phyloP scores from a whole-genome alignment of 2,888 invertebrate species.

The Mylabris sibirica region DNA sequence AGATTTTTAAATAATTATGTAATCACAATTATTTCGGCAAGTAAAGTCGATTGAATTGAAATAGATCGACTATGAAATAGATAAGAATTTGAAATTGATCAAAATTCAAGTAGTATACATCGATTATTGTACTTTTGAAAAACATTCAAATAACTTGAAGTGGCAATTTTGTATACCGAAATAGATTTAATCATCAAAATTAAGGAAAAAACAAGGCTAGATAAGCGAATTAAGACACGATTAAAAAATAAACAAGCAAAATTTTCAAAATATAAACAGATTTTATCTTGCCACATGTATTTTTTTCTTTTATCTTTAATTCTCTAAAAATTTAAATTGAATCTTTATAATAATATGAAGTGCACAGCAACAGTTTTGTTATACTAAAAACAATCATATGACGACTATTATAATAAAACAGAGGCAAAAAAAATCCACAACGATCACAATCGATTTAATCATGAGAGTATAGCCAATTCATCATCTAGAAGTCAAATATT shows the following conservation, averaged over 20 bases:
- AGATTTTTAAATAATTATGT: background rate
- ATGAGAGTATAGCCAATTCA: background rate
- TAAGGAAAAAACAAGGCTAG: background rate
- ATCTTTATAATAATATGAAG: background rate
- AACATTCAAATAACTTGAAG: no score
- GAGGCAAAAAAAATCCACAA: background rate
- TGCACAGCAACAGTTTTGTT: background rate
- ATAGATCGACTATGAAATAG: no score
- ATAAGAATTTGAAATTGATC: no score
- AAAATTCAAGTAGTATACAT: no score
- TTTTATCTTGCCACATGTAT: background rate
- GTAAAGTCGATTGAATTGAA: no score
- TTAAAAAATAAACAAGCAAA: background rate
- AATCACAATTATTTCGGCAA: no score
- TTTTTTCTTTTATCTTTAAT: background rate
- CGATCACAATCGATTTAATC: background rate
- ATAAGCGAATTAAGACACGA: background rate
- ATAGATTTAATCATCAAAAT: background rate
- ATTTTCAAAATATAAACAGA: background rate
- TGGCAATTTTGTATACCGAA: background rate
- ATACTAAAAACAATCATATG: background rate
- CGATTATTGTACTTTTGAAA: no score
- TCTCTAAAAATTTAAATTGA: background rate
- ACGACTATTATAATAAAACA: background rate
- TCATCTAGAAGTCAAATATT: background rate